These are phyloP conservation scores for Brachionus calyciflorus DNA, from an alignment of 1,140 invertebrate genomes.

Conservation along the genomic window DNA sequence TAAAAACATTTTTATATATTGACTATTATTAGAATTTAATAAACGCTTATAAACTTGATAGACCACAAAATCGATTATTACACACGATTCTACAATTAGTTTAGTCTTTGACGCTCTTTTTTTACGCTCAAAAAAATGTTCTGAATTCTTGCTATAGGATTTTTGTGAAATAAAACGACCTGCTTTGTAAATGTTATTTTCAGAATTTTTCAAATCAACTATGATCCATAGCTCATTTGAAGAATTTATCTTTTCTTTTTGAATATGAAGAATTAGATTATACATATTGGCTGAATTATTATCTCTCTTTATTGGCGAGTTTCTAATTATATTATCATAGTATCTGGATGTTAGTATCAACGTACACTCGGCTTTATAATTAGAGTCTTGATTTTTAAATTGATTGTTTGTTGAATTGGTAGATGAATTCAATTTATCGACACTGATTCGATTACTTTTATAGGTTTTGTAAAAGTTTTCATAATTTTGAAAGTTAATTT, in stretches of 20 bases:
- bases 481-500: neutral
- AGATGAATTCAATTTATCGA: neutral
- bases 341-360: neutral
- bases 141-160: neutral
- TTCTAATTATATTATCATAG: neutral
- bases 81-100: neutral
- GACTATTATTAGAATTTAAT: neutral
- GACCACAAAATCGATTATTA: neutral
- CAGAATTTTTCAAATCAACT: neutral
- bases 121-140: neutral
- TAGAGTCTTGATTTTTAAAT: neutral
- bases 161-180: neutral
- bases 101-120: neutral
- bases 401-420: too few species aligned
- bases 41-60: conserved; percentile 6
- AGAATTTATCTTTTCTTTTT: neutral
- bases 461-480: neutral
- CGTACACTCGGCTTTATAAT: conserved; percentile 9
- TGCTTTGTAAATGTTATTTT: neutral
- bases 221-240: neutral
- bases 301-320: neutral
- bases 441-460: neutral
- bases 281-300: neutral
- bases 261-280: neutral
- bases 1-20: conserved; percentile 15